Evolutionary conservation across 2,888 invertebrate genomes (phyloP).

Genomic region (Phorcus lineatus): DNA sequence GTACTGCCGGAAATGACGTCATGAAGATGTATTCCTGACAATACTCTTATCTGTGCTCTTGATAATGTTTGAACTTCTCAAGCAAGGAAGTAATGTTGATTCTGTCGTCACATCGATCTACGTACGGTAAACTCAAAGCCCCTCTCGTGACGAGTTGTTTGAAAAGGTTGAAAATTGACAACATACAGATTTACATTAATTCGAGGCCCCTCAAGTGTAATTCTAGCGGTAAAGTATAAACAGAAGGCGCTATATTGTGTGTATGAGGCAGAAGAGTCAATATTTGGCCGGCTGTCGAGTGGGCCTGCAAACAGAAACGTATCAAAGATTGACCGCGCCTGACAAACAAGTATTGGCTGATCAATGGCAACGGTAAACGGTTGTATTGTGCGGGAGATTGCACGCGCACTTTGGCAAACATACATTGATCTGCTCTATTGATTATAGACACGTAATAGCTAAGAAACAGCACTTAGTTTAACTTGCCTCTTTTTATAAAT

Average conservation of each 20-base stretch:
- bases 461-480: neutral
- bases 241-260: neutral
- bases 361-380: neutral
- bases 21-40: neutral
- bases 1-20: neutral
- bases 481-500: neutral
- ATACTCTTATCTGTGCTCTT: neutral
- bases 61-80: neutral
- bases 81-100: neutral
- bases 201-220: constrained; percentile 11
- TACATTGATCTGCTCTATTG: neutral
- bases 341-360: neutral
- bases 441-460: constrained; percentile 1
- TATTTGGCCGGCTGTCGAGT: constrained; percentile 7
- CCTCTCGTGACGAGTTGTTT: neutral
- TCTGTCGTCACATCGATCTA: neutral
- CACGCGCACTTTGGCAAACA: constrained; percentile 11
- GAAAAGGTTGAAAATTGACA: constrained; percentile 13
- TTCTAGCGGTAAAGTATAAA: constrained; percentile 10
- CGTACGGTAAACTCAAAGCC: neutral
- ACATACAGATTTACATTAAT: constrained; percentile 13
- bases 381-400: neutral
- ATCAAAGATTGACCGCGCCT: constrained; percentile 3
- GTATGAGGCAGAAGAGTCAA: neutral
- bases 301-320: neutral